Base-by-base conservation (phyloP, 2,888 invertebrate genomes). In the Oasisia sp. region DNA sequence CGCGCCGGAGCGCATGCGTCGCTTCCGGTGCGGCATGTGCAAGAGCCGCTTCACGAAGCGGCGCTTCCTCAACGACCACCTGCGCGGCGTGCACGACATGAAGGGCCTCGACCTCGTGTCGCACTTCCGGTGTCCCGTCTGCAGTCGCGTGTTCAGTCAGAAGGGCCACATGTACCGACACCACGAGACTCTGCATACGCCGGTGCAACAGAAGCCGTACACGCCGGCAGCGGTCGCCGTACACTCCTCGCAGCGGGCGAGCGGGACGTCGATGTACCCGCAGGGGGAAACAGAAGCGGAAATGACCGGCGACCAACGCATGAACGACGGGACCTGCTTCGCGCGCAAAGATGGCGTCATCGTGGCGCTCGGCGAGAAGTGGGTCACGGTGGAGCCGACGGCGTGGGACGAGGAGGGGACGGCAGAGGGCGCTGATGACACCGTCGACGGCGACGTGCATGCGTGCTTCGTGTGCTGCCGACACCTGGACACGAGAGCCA, bases 91-190 rank as follows among this genome's bases (percentile, higher is more conserved):
- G 12, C 93, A 93, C 90, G 93, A 92, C 32, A 92, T 93, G 74
- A 74, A 74, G 74, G 74, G 74, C 7, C 19, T 74, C 74, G n/a
- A 74, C 27, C 74, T n/a, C 14, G 91, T 74, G 27, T n/a, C 38
- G 5, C 45, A 44, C 32, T 92, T 89, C 91, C 74, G 44, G n/a
- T 94, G 94, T 90, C 92, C 93, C 32, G 93, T 93, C 4, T 94
- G 94, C 92, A 89, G 50, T 7, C 90, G 92, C 14, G 58, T 32
- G n/a, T 94, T 93, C 90, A 92, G 91, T 12, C 93, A 93, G 91
- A 92, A 90, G 27, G 93, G 91, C 44, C 93, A 93, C 91, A 90
- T 92, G 12, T 91, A 91, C 56, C 56, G 94, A 14, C 94, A 94
- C 58, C 38, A 91, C 11, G 92, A 92, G 89, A 91, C 92, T 5